Percentiles rank a stretch among this genome's conserved stretches.
phyloP scores from a whole-genome alignment of 30 jellyfish, hydroid and myxozoan genomes.

The Cassiopea andromeda region DNA sequence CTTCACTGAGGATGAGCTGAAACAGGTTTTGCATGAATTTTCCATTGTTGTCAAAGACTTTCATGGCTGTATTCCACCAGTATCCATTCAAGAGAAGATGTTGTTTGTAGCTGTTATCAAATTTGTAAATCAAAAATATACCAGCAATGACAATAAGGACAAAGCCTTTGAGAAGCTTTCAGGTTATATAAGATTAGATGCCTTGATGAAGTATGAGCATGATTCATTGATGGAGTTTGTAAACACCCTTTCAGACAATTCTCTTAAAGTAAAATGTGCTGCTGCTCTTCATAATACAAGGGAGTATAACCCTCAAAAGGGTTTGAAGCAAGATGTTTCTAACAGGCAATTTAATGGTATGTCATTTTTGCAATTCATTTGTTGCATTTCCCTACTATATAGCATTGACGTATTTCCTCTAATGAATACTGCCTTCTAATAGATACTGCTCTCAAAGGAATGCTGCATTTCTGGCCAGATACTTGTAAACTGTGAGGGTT shows the following conservation, averaged over 20 bases:
- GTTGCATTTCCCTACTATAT: no score
- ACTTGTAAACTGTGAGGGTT: no score
- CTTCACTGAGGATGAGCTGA: conserved; percentile 9
- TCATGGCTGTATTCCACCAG: conserved; percentile 10
- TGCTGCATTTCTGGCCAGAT: no score
- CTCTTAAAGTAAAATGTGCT: background rate
- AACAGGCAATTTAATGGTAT: no score
- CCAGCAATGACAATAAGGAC: background rate
- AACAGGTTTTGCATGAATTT: background rate
- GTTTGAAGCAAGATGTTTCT: no score
- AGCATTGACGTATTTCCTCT: no score
- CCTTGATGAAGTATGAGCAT: conserved; percentile 12
- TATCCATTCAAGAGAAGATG: conserved; percentile 43
- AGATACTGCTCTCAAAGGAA: no score
- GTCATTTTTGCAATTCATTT: no score
- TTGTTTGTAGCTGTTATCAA: conserved; percentile 11
- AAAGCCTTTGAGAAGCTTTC: background rate
- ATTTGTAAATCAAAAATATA: background rate
- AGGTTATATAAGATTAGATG: conserved; percentile 7
- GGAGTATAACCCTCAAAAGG: background rate
- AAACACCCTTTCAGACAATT: background rate
- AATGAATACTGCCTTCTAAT: no score
- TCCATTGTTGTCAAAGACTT: background rate
- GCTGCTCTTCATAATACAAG: background rate
- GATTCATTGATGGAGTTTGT: background rate